These are phyloP conservation scores for Apolygus lucorum DNA, from an alignment of 1,140 invertebrate genomes.

Conservation along the genomic window DNA sequence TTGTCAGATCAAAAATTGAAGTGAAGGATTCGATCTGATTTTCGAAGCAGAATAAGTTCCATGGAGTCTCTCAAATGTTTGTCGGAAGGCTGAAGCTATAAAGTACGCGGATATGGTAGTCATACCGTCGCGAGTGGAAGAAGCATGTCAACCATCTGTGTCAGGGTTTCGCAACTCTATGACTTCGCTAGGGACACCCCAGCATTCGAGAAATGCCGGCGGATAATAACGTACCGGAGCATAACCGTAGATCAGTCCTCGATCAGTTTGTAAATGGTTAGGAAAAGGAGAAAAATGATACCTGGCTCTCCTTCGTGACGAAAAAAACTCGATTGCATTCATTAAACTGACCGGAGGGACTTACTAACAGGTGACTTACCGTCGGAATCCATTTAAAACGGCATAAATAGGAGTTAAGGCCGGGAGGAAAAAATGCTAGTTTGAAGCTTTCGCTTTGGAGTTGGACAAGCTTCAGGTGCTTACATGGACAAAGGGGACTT, in stretches of 20 bases:
- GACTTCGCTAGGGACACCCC: too few species aligned
- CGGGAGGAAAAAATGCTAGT: not conserved
- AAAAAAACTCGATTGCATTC: not conserved
- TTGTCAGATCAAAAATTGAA: too few species aligned
- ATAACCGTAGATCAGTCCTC: not conserved
- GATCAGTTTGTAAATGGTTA: not conserved
- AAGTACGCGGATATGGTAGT: too few species aligned
- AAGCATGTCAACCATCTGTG: too few species aligned
- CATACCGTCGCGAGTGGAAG: too few species aligned
- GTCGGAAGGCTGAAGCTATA: too few species aligned
- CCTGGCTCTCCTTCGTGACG: not conserved
- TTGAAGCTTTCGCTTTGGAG: not conserved
- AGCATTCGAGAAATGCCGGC: too few species aligned
- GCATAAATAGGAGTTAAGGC: not conserved
- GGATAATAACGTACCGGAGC: too few species aligned
- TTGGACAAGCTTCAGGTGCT: not conserved
- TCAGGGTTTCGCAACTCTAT: too few species aligned
- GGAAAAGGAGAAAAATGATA: not conserved
- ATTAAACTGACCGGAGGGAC: not conserved
- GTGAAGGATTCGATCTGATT: too few species aligned
- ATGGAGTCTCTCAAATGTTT: too few species aligned
- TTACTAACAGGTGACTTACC: not conserved
- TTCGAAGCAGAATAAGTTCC: too few species aligned
- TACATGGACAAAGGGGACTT: not conserved
- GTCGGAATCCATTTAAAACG: not conserved